Evolutionary conservation across 2,113 vertebrate genomes (phyloP).

Genomic region (Bambusicola thoracicus): DNA sequence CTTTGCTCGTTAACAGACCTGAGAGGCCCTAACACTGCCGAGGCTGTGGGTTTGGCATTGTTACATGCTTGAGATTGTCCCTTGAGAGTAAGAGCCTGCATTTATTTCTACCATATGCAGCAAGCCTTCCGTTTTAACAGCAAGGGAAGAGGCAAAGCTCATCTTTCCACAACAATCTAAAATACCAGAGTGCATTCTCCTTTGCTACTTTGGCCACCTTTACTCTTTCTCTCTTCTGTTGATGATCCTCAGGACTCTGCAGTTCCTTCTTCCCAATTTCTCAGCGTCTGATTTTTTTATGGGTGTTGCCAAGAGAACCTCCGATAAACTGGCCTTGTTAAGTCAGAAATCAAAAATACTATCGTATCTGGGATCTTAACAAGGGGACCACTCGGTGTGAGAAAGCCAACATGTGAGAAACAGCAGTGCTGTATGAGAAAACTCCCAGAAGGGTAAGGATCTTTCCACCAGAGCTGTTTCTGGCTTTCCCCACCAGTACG

Average conservation of each 20-base stretch:
- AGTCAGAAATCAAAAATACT: background rate
- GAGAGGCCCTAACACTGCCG: background rate
- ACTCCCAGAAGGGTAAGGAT: slow-evolving; percentile 21
- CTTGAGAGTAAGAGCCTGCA: background rate
- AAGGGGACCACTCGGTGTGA: background rate
- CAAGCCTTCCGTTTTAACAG: background rate
- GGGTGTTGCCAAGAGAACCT: background rate
- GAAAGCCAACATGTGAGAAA: background rate
- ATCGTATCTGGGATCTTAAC: background rate
- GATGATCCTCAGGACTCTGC: background rate
- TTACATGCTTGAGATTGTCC: background rate
- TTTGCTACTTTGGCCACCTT: background rate
- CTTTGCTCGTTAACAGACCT: background rate
- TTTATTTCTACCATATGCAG: background rate
- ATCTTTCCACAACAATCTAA: background rate
- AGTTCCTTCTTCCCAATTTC: background rate
- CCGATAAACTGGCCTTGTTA: background rate
- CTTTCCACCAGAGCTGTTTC: slow-evolving; percentile 16
- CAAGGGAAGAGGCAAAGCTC: background rate
- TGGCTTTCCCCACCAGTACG: background rate
- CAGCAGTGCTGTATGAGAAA: slow-evolving; percentile 13
- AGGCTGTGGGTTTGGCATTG: background rate
- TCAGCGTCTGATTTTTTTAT: background rate
- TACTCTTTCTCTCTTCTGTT: background rate
- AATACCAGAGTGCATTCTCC: background rate